phyloP scores from a whole-genome alignment of 2,113 vertebrate genomes.

The Proterorhinus semilunaris region DNA sequence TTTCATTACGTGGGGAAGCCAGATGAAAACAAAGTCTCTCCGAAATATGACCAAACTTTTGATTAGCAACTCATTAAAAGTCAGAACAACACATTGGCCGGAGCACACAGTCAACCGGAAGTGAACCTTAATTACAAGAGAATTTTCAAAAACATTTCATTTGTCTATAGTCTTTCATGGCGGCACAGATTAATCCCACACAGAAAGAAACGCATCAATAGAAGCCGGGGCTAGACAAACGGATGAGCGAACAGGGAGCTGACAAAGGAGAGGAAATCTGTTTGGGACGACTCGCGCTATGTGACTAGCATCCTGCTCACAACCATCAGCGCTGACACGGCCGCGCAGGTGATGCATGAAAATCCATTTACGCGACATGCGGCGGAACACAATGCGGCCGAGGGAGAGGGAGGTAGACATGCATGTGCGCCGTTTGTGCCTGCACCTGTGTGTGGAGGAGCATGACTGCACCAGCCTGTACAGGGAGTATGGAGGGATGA shows the following conservation, averaged over 20 bases:
- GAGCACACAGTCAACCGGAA: not conserved
- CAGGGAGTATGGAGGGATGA: not conserved
- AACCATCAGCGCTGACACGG: constrained; percentile 64
- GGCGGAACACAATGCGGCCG: constrained; percentile 23
- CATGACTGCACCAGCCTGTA: not conserved
- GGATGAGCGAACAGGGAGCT: constrained; percentile 18
- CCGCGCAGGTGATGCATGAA: constrained; percentile 63
- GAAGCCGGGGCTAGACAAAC: constrained; percentile 11
- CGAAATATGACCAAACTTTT: constrained; percentile 50
- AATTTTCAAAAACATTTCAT: constrained; percentile 7
- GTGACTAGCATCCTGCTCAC: constrained; percentile 61
- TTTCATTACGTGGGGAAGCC: constrained; percentile 39
- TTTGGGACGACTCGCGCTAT: constrained; percentile 42
- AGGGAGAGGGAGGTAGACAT: constrained; percentile 20
- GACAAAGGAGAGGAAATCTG: constrained; percentile 23
- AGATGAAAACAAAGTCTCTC: constrained; percentile 47
- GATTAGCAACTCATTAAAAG: constrained; percentile 58
- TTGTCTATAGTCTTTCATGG: not conserved
- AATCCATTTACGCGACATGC: constrained; percentile 64
- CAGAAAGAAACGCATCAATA: constrained; percentile 1
- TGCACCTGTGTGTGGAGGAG: not conserved
- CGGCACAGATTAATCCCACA: not conserved
- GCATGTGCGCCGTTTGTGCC: constrained; percentile 22
- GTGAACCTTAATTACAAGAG: not conserved
- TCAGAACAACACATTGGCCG: constrained; percentile 24